A percentile compares a stretch with the other conserved stretches of the same genome.
Evolutionary conservation across 1,140 invertebrate species (phyloP).

Genomic region (Sycophila sp.): DNA sequence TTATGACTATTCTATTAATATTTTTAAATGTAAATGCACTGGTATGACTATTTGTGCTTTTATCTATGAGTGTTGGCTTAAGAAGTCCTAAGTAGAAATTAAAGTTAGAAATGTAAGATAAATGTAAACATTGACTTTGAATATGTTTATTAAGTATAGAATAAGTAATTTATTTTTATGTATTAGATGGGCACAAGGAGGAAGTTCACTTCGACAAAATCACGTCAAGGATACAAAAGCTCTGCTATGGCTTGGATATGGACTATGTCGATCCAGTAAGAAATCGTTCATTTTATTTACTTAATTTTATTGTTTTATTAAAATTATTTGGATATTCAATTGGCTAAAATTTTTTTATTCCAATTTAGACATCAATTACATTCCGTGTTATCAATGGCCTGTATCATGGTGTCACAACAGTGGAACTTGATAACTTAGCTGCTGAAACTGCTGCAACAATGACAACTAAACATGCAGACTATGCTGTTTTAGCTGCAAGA

Average conservation of each 20-base stretch:
- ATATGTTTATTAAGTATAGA: too few relatives aligned
- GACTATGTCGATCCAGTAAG: slow-evolving; percentile 96
- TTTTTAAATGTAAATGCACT: background rate
- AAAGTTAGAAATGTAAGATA: slow-evolving; percentile 70
- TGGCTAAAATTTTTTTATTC: slow-evolving; percentile 39
- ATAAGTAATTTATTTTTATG: too few relatives aligned
- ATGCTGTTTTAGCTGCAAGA: slow-evolving; percentile 93
- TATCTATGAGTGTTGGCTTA: too few relatives aligned
- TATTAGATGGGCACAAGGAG: slow-evolving; percentile 86
- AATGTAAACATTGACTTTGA: too few relatives aligned
- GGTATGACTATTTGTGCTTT: too few relatives aligned
- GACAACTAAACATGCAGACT: slow-evolving; percentile 97
- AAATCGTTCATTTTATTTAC: too few relatives aligned
- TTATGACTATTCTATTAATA: background rate
- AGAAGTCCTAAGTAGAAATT: background rate
- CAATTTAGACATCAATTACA: slow-evolving; percentile 83
- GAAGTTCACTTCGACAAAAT: slow-evolving; percentile 98
- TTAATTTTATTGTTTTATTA: background rate
- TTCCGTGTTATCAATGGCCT: slow-evolving; percentile 92
- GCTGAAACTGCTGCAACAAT: slow-evolving; percentile 96
- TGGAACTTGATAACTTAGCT: slow-evolving; percentile 96
- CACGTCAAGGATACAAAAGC: slow-evolving; percentile 92
- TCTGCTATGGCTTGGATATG: slow-evolving; percentile 95
- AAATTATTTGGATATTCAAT: background rate
- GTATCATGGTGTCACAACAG: slow-evolving; percentile 95